Conservation (phyloP, 2,888 invertebrate species). For the Conops quadrifasciatus region DNA sequence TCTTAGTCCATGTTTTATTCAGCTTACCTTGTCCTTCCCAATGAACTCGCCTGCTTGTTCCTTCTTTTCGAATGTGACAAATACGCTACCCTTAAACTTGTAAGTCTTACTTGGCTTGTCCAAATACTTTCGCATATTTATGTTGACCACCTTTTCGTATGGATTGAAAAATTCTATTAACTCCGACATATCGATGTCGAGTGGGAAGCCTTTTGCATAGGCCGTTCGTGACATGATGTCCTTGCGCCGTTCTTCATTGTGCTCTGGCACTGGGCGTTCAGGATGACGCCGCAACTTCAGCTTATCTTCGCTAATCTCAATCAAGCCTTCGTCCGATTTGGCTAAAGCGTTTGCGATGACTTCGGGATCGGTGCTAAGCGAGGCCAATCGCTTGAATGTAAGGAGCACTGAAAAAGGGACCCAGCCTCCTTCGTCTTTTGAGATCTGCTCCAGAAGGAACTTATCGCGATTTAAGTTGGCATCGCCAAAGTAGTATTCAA, state of each 20-base stretch:
- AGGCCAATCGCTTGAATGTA: conserved; percentile 86
- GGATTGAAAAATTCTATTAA: conserved; percentile 77
- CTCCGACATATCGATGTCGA: conserved; percentile 73
- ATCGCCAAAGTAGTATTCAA: conserved; percentile 79
- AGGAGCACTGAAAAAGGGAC: conserved; percentile 83
- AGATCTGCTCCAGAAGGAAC: conserved; percentile 87
- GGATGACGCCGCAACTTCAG: conserved; percentile 75
- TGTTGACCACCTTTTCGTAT: conserved; percentile 75
- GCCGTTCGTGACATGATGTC: conserved; percentile 79
- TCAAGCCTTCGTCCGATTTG: conserved; percentile 76
- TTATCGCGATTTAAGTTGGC: conserved; percentile 91
- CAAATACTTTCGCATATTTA: conserved; percentile 70
- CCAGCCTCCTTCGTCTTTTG: conserved; percentile 91
- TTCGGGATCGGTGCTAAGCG: conserved; percentile 73
- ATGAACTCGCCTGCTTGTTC: conserved; percentile 85
- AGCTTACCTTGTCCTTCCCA: conserved; percentile 68
- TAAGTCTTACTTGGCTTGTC: conserved; percentile 73
- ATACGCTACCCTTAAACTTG: conserved; percentile 91
- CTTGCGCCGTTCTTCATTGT: conserved; percentile 83
- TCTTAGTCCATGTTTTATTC: background rate
- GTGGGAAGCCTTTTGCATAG: conserved; percentile 88
- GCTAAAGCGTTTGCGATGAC: conserved; percentile 79
- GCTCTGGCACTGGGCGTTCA: conserved; percentile 77
- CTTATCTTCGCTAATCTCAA: conserved; percentile 73
- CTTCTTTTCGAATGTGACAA: conserved; percentile 82